Percentiles rank a stretch among this genome's conserved stretches.
Conservation (phyloP, 1,140 invertebrate species). For the Atta cephalotes region DNA sequence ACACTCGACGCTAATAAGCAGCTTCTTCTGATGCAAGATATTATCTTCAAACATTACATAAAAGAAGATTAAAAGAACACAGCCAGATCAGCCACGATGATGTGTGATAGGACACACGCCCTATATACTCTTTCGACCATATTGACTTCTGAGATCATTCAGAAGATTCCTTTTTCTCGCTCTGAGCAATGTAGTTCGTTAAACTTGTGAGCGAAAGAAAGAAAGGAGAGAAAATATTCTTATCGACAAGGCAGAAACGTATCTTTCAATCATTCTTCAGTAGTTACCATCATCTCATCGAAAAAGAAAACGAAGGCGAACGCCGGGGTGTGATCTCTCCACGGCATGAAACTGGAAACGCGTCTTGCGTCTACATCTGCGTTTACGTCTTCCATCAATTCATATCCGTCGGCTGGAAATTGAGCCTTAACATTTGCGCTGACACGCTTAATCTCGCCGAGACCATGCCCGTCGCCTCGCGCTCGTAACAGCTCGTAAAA, state of each 20-base stretch:
- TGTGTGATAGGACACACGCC: background rate
- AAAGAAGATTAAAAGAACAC: background rate
- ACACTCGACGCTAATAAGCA: conserved; percentile 5
- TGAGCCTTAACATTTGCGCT: conserved; percentile 56
- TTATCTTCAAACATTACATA: conserved; percentile 21
- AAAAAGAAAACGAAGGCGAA: conserved; percentile 16
- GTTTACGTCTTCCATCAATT: conserved; percentile 37
- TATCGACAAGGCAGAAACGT: conserved; percentile 33
- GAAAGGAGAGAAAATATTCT: too few species aligned
- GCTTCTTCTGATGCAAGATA: conserved; percentile 19
- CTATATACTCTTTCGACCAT: conserved; percentile 22
- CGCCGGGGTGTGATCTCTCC: background rate
- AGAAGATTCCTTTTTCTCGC: background rate
- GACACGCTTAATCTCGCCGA: conserved; percentile 51
- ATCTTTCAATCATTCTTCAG: conserved; percentile 18
- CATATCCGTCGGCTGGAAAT: conserved; percentile 53
- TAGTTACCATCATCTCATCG: conserved; percentile 12
- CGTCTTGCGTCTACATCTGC: conserved; percentile 11
- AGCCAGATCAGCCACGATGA: background rate
- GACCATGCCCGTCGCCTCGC: conserved; percentile 27
- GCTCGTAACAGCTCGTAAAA: conserved; percentile 50
- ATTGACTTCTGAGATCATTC: conserved; percentile 25
- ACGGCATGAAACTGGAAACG: conserved; percentile 40
- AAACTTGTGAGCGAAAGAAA: background rate
- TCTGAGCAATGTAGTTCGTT: conserved; percentile 29